Base-by-base conservation (phyloP, 2,888 invertebrate genomes). In the Melangyna quadrimaculata region DNA sequence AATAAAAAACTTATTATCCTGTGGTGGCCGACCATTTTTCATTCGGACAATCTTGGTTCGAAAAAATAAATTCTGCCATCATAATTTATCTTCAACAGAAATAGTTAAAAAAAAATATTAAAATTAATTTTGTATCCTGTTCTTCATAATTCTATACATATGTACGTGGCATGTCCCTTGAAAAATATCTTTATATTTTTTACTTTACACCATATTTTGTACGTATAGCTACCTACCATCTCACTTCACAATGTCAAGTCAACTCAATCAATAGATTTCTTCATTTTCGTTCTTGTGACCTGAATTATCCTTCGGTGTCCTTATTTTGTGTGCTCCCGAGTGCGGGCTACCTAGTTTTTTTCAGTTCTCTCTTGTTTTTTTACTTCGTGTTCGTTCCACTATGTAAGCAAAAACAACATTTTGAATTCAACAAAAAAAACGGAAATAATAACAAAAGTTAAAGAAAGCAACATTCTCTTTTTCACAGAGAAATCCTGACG, bases 111-210 rank as follows among this genome's bases (percentile, higher is more conserved):
- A 40, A 2, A 43, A 37, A 37, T 14, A 14, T 43, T n/a, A 53
- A 63, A 63, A 19, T 65, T 43, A 48, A 65, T 65, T 63, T 67
- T 67, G n/a, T 35, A 65, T 65, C 65, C 48, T 32, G 14, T 32
- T 63, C 22, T 9, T 9, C 19, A 19, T 29, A 45, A 32, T 48
- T 61, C 61, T 24, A n/a, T 61, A 37, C n/a, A 2, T 14, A 2
- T 14, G 1, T 2, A n/a, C 1, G 32, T 32, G n/a, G 55, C 9
- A 24, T 59, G 61, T 61, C 40, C 61, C n/a, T 40, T n/a, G n/a
- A 40, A 17, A 61, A 24, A 10, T 14, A n/a, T 57, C 1, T 17
- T 32, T 22, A 22, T 37, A n/a, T 61, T 22, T 61, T 17, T 61
- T 40, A n/a, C 7, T 61, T 61, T 2, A n/a, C 14, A 53, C 53